Percentiles rank a stretch among this genome's conserved stretches.
Conservation (phyloP, 23 tunicate species). For the Clavelina lepadiformis region DNA sequence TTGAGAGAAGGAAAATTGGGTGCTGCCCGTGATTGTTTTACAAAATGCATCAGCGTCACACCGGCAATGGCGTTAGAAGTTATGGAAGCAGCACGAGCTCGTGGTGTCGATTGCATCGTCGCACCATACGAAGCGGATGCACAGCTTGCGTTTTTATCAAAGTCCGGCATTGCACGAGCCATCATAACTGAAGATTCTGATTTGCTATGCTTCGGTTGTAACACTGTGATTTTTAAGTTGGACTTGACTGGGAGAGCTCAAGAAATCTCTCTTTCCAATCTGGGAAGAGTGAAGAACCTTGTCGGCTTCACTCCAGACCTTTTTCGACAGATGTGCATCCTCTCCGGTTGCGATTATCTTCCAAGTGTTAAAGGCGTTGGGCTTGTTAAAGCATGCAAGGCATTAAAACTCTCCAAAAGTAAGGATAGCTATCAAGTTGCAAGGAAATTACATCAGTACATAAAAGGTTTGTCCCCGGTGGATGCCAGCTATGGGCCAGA, state of each 20-base stretch:
- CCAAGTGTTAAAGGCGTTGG: conserved; percentile 89
- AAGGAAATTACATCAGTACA: conserved; percentile 61
- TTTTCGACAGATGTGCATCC: conserved; percentile 91
- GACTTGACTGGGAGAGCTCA: conserved; percentile 80
- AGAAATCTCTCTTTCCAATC: conserved; percentile 44
- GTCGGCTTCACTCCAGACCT: conserved; percentile 70
- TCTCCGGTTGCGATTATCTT: conserved; percentile 93
- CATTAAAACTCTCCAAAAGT: conserved; percentile 66
- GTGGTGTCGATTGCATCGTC: conserved; percentile 86
- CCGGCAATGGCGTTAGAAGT: conserved; percentile 80
- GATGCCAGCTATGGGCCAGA: conserved; percentile 60
- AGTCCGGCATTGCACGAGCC: conserved; percentile 58
- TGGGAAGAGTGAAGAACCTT: conserved; percentile 53
- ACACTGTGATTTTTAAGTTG: conserved; percentile 76
- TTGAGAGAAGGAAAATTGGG: conserved; percentile 58
- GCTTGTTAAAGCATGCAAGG: conserved; percentile 75
- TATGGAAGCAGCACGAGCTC: conserved; percentile 72
- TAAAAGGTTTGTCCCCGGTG: conserved; percentile 59
- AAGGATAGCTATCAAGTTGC: conserved; percentile 72
- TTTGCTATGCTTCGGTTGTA: conserved; percentile 86
- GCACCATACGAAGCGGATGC: conserved; percentile 99
- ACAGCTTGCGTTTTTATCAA: conserved; percentile 82
- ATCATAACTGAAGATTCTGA: conserved; percentile 90
- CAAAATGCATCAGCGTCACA: conserved; percentile 87
- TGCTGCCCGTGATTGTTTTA: conserved; percentile 77